phyloP scores from a whole-genome alignment of 23 tunicate genomes.

The Trididemnum nubilum region DNA sequence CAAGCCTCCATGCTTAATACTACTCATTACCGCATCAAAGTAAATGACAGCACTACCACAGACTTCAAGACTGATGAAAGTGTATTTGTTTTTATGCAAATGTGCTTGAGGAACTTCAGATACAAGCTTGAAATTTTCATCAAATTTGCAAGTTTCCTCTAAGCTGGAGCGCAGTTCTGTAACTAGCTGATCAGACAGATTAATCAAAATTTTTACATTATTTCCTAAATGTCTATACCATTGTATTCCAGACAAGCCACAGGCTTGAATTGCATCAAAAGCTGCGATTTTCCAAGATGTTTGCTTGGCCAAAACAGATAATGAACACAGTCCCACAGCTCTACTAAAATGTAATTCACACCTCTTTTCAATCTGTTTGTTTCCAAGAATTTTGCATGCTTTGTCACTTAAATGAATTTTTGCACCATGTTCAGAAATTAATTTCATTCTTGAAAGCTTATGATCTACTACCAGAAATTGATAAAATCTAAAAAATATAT shows the following conservation, averaged over 20 bases:
- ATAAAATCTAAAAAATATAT: too few species aligned
- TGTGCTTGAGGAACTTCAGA: conserved; percentile 58
- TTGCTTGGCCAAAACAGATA: conserved; percentile 5
- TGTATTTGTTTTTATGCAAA: conserved; percentile 54
- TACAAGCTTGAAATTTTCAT: conserved; percentile 27
- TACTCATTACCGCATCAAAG: conserved; percentile 67
- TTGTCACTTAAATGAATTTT: background rate
- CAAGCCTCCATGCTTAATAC: conserved; percentile 64
- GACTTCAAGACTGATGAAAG: conserved; percentile 62
- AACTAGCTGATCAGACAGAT: conserved; percentile 28
- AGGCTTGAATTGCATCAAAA: conserved; percentile 58
- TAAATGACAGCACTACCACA: conserved; percentile 47
- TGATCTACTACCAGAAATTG: too few species aligned
- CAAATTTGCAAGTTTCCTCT: background rate
- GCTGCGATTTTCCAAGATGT: conserved; percentile 25
- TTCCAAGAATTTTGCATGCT: background rate
- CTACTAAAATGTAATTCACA: conserved; percentile 32
- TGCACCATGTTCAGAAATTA: conserved; percentile 22
- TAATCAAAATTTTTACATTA: conserved; percentile 39
- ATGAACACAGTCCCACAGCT: conserved; percentile 36
- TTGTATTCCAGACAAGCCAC: conserved; percentile 64
- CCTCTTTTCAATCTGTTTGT: background rate
- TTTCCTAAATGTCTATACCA: conserved; percentile 37
- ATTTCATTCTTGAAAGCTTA: background rate
- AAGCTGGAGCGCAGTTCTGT: background rate